Base-by-base conservation (phyloP, 2,113 vertebrate genomes). In the Chascanopsetta lugubris region DNA sequence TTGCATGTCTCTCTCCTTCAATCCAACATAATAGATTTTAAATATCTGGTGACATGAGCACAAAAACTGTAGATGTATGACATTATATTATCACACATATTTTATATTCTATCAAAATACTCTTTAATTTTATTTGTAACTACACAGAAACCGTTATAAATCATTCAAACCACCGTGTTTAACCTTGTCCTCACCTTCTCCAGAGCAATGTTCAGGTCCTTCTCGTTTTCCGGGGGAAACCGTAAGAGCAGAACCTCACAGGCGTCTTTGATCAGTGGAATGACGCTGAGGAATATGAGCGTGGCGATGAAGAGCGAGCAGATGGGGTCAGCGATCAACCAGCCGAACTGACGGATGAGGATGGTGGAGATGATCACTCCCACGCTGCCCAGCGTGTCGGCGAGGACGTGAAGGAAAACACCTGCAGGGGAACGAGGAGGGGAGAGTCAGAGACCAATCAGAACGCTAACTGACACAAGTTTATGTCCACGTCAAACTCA, bases 261-360 rank as follows among this genome's bases (percentile, higher is more conserved):
- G 43, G 96, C 93, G 42, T 99, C 97, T 88, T 97, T 98, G 80
- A 99, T 55, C 40, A 99, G 89, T 56, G 97, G 97, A 49, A 99
- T 91, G 88, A 99, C 97, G 61, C 96, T 99, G 75, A 98, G 94
- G 72, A 98, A 99, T 87, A 99, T 99, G 80, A 99, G 82, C 2
- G 92, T 85, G 75, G 97, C 93, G 79, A 99, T 99, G 85, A 99
- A 99, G 61, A 99, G 94, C 24, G 97, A 99, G 85, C 97, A 99
- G 46, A 99, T 95, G 0, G 97, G 97, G 82, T 99, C 97, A 6
- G 97, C 96, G 32, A 99, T 95, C 69, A 99, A 87, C 97, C 97
- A 99, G 69, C 97, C 97, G 71, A 99, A 99, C 82, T 99, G 97
- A 8, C 95, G 94, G 89, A 99, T 99, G 72, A 99, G 94, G 90